Evolutionary conservation across 1,140 invertebrate genomes (phyloP), one percentile per base, ranked within the genome.

Genomic region (Eueides isabella): DNA sequence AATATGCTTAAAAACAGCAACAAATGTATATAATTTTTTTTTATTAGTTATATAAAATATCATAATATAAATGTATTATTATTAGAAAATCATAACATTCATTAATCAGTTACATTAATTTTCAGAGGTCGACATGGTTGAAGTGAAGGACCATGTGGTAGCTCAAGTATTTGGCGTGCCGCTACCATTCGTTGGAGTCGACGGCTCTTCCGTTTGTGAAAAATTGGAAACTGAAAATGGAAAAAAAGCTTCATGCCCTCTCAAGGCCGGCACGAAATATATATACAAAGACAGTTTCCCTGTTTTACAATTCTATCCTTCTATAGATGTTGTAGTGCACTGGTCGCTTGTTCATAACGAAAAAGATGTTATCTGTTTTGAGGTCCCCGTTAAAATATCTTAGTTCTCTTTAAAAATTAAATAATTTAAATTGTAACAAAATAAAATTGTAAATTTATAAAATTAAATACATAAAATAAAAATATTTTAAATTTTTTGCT

Each of bases 121-220:
- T 88, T 14, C 85, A 93, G 90, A 88, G 0, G 79, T 71, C 38
- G 85, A 91, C 33, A 64, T 87, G 4, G 16, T 67, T 0, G 76
- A 77, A 0, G 28, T 92, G 2, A 84, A 70, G 35, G 91, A 89
- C 66, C 72, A 90, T 5, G 96, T 97, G 2, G 85, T 85, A 72
- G 96, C 96, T 0, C 87, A 93, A 1, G 92, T 97, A 16, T 79
- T 94, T 6, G 94, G 94, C 1, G 82, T 97, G 5, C 89, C 94
- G 0, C 82, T 97, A 67, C 96, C 97, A 0, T 97, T 97, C 83
- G 88, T 97, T 7, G 96, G 97, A 31, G 96, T 97, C 1, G 96
- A 97, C 78, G 95, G 95, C n/a, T 94, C 93, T 4, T 93, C 94
- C 44, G 95, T 96, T 3, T 97, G 96, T 79, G 88, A 93, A 55